Evolutionary conservation across 2,797 vertebrate species (phyloP).

Genomic region (Alauda arvensis): DNA sequence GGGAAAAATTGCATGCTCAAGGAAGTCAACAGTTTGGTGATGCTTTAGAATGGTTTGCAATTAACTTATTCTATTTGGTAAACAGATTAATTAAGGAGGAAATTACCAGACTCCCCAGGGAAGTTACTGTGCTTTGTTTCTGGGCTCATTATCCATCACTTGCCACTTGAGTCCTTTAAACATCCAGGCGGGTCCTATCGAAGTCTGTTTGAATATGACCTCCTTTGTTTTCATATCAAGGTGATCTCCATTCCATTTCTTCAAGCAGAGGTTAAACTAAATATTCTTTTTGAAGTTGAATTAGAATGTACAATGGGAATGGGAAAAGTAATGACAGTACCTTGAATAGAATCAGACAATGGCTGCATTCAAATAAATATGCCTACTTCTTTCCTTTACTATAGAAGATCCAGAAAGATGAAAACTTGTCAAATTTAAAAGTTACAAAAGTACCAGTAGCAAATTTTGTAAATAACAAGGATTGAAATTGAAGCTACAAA

Average conservation of each 20-base stretch:
- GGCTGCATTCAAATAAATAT: not conserved
- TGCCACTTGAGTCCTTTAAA: not conserved
- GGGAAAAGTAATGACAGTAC: not conserved
- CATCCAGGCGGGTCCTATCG: not conserved
- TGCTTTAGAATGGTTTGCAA: not conserved
- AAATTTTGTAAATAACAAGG: not conserved
- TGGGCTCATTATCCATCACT: not conserved
- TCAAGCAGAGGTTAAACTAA: conserved; percentile 41
- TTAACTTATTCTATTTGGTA: not conserved
- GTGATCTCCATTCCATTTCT: conserved; percentile 23
- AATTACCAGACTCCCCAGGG: not conserved
- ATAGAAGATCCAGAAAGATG: not conserved
- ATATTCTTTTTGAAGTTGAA: conserved; percentile 53
- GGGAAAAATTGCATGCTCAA: rapidly evolving
- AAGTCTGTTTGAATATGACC: conserved; percentile 20
- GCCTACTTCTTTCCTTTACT: not conserved
- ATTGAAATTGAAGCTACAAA: not conserved
- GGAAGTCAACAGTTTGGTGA: not conserved
- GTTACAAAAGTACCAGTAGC: not conserved
- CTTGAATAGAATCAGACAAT: not conserved
- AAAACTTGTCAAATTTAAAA: not conserved
- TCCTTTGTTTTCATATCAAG: conserved; percentile 22
- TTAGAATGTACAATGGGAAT: conserved; percentile 18
- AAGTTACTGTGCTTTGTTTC: not conserved
- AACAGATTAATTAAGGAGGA: conserved; percentile 3